Percentiles rank a stretch among this genome's conserved stretches.
phyloP scores from a whole-genome alignment of 2,113 vertebrate species.

The Thomomys bottae region DNA sequence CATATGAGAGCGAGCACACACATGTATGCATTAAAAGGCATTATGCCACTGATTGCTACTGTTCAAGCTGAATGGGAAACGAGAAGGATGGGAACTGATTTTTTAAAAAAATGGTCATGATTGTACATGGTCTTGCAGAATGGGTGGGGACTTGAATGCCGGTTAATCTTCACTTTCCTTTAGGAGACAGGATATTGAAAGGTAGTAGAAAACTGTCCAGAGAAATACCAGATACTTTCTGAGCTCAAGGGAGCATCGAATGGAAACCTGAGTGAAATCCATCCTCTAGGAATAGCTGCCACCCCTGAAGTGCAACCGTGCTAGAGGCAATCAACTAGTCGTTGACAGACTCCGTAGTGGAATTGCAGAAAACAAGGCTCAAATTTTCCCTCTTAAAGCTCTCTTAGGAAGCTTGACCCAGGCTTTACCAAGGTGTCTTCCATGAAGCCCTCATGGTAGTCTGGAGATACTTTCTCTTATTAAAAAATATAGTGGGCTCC shows the following conservation, averaged over 20 bases:
- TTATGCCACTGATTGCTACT: not conserved
- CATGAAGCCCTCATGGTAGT: not conserved
- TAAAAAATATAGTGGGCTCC: not conserved
- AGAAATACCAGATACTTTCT: not conserved
- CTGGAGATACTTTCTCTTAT: not conserved
- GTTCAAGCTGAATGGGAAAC: not conserved
- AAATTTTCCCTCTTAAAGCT: not conserved
- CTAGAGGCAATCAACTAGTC: not conserved
- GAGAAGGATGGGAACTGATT: not conserved
- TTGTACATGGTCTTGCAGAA: no score
- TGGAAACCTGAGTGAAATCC: conserved; percentile 1
- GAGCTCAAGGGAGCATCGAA: not conserved
- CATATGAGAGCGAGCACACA: rapidly evolving
- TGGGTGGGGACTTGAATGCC: rapidly evolving
- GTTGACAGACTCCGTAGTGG: not conserved
- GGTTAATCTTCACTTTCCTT: not conserved
- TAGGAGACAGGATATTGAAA: not conserved
- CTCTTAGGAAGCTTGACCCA: not conserved
- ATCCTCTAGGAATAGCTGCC: not conserved
- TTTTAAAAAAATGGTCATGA: not conserved
- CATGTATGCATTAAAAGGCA: not conserved
- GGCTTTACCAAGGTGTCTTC: not conserved
- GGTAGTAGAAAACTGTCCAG: not conserved
- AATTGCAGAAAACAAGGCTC: not conserved
- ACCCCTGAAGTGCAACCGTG: not conserved